phyloP scores from a whole-genome alignment of 2,888 invertebrate genomes.

The Troides aeacus region DNA sequence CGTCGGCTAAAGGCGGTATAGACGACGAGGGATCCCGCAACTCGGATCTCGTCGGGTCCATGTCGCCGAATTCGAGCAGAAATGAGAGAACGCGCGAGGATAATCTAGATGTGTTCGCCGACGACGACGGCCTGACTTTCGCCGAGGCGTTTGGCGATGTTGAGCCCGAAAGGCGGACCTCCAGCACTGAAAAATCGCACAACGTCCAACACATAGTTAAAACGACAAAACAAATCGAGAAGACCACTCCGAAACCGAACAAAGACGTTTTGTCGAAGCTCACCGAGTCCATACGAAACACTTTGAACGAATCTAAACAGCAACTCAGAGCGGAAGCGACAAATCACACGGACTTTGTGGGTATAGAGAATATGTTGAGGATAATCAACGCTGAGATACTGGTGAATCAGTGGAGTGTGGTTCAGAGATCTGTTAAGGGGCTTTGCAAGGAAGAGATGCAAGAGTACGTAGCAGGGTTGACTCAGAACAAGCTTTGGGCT shows the following conservation, averaged over 20 bases:
- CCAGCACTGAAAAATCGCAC: conserved; percentile 68
- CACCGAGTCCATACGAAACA: conserved; percentile 56
- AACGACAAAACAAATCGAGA: conserved; percentile 53
- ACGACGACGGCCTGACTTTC: conserved; percentile 69
- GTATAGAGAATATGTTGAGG: conserved; percentile 77
- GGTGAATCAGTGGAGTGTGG: conserved; percentile 77
- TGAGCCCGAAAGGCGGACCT: conserved; percentile 46
- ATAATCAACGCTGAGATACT: conserved; percentile 79
- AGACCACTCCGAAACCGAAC: conserved; percentile 53
- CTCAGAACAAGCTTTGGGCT: conserved; percentile 82
- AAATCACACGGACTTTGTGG: conserved; percentile 42
- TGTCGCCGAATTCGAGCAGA: conserved; percentile 44
- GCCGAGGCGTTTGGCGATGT: conserved; percentile 57
- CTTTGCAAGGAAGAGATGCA: conserved; percentile 80
- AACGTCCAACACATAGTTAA: conserved; percentile 74
- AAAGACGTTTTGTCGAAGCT: conserved; percentile 58
- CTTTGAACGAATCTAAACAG: conserved; percentile 66
- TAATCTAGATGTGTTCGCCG: conserved; percentile 62
- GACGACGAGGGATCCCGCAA: conserved; percentile 57
- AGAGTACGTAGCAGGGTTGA: conserved; percentile 80
- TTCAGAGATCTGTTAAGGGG: conserved; percentile 67
- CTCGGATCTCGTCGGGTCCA: conserved; percentile 64
- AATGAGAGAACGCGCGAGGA: conserved; percentile 53
- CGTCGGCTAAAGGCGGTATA: conserved; percentile 62
- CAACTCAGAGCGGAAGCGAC: conserved; percentile 40